Evolutionary conservation across 2,797 vertebrate genomes (phyloP), one percentile per base, ranked within the genome.

Genomic region (Crypturellus tataupa): DNA sequence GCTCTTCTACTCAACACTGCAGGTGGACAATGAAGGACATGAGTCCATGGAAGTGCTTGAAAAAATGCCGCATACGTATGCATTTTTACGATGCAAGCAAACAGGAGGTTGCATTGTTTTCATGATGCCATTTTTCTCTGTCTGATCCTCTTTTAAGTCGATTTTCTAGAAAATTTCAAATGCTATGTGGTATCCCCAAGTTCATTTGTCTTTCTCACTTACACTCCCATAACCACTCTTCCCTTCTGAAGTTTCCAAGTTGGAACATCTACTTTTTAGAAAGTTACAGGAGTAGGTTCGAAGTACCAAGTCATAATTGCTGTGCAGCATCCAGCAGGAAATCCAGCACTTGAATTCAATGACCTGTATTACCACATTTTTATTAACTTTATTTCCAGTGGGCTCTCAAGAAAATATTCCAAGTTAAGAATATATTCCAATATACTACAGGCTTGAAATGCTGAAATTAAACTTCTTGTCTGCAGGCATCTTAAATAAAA

Each of bases 1-100:
- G 4, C 11, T 47, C 6, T 89, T 77, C 19, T 8, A 85, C 4
- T 17, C 37, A 49, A 5, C 72, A 20, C 19, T 40, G 5, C 10
- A 56, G 24, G 10, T 31, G 72, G 62, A 69, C 19, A 55, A 5
- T 24, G 27, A 76, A 56, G 12, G 55, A 56, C 10, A 12, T n/a
- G 18, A 85, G 72, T 59, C 15, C 49, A 72, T 64, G n/a, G 47
- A 93, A 69, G 84, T 56, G 7, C 5, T 21, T 11, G 17, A 7
- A n/a, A 42, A 56, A 37, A 0, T 0, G 7, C 4, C 5, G 44
- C 10, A 2, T 29, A 24, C 16, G 18, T 8, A 16, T 8, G 40
- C 6, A 56, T 59, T 59, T 12, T 35, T 19, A 21, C 19, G 27
- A 70, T 46, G 17, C 3, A 76, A 56, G 42, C 24, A 81, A 83